Evolutionary conservation across 53 echinoderm and acorn worm species (phyloP), one percentile per base, ranked within the genome.

Genomic region (Henricia sp.): DNA sequence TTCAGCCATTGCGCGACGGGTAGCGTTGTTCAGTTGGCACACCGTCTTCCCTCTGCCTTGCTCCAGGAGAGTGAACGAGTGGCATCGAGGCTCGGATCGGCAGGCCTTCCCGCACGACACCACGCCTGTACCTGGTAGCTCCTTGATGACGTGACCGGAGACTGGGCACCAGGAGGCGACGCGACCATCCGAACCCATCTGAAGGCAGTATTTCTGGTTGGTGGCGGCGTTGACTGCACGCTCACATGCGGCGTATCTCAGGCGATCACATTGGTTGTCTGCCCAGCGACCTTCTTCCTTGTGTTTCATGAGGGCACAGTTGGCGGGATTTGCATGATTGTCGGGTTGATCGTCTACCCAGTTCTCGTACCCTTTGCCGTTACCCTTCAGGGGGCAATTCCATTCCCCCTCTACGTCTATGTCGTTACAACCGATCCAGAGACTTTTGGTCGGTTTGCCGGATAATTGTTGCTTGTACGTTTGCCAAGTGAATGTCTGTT

Each of bases 21-120:
- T 76, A 6, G 27, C 59, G 29, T 8, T 8, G 43, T 59, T 76
- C 30, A 59, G 59, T 46, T 76, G 76, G 11, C 76, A 76, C 37
- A 37, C 37, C 59, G 30, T 41, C 41, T 43, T 37, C 56, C 75
- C 59, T n/a, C 19, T 37, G n/a, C 12, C 59, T 40, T 16, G 9
- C 58, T 40, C 23, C 13, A 76, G 59, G 29, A 76, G 59, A 29
- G 41, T 76, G 76, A 76, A 76, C 29, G 76, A 76, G 59, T 29
- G 58, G 39, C 76, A 76, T 26, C 42, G 76, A 33, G 19, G 76
- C 58, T 76, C 76, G 16, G 59, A 39, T 8, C 58, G 57, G 59
- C 76, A 76, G 16, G 58, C 60, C 59, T 41, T 58, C 5, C 60
- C 76, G 40, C 76, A 76, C 5, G 40, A 33, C 58, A 39, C 40